phyloP scores from a whole-genome alignment of 1,140 invertebrate species.

The Drosophila pseudoananassae region DNA sequence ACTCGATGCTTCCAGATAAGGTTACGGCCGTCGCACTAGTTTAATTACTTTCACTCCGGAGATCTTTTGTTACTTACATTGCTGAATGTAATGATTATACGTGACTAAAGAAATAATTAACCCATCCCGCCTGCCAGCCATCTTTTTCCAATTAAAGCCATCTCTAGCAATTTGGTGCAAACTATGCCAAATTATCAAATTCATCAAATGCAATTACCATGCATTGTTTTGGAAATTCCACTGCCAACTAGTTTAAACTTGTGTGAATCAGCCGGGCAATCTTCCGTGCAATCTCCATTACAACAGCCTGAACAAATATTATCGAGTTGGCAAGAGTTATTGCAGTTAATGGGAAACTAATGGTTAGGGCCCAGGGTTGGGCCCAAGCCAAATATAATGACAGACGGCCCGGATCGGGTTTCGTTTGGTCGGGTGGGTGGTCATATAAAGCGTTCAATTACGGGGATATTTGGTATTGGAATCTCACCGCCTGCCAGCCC shows the following conservation, averaged over 20 bases:
- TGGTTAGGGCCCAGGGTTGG: conserved; percentile 14
- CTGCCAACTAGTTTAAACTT: conserved; percentile 14
- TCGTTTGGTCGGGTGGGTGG: not conserved
- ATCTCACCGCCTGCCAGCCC: not conserved
- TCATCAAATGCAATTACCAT: conserved; percentile 4
- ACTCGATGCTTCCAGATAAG: conserved; percentile 48
- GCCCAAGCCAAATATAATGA: conserved; percentile 28
- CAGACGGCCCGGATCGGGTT: conserved; percentile 18
- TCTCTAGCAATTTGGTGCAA: not conserved
- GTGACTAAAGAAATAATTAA: conserved; percentile 16
- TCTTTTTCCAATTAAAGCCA: not conserved
- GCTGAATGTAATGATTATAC: conserved; percentile 26
- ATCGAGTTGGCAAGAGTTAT: conserved; percentile 22
- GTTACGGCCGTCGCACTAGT: conserved; percentile 33
- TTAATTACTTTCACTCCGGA: conserved; percentile 37
- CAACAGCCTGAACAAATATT: conserved; percentile 17
- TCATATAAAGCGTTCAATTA: conserved; percentile 24
- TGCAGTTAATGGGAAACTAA: conserved; percentile 36
- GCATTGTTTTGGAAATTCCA: not conserved
- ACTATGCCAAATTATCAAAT: conserved; percentile 1
- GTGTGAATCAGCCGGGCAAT: conserved; percentile 28
- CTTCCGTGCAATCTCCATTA: conserved; percentile 23
- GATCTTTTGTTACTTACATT: conserved; percentile 32
- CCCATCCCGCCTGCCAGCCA: not conserved
- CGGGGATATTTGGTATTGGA: not conserved